These are phyloP conservation scores for Drosophila jambulina DNA, from an alignment of 1,140 invertebrate genomes.

Conservation along the genomic window DNA sequence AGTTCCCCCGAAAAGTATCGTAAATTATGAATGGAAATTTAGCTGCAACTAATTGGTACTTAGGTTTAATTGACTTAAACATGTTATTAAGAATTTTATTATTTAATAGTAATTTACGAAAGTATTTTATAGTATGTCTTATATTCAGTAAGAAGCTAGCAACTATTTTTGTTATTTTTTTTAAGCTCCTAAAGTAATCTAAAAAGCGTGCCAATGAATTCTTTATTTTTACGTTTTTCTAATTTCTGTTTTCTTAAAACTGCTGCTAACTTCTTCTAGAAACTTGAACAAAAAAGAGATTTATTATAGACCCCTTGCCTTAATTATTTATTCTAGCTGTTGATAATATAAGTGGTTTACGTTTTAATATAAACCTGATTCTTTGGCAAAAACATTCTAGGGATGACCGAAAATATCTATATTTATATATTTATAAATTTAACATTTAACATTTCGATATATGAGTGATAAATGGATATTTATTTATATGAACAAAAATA, in stretches of 20 bases:
- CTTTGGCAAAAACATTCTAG: not conserved
- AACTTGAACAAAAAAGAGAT: not conserved
- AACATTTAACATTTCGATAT: too few relatives aligned
- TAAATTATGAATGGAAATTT: not conserved
- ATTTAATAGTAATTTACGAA: not conserved
- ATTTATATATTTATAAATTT: too few relatives aligned
- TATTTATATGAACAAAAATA: not conserved
- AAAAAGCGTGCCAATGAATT: not conserved
- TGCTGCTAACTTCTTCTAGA: not conserved
- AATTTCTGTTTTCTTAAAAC: not conserved
- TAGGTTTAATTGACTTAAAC: too few relatives aligned
- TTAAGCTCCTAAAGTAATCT: not conserved
- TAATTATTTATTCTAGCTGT: not conserved
- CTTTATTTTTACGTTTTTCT: not conserved
- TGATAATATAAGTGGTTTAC: not conserved
- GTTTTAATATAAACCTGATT: not conserved
- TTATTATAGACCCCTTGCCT: not conserved
- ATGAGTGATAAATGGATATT: not conserved
- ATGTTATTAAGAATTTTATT: not conserved
- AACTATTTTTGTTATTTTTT: too few relatives aligned
- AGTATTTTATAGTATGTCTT: too few relatives aligned
- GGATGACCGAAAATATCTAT: too few relatives aligned
- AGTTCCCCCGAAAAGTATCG: not conserved
- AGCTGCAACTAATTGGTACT: not conserved
- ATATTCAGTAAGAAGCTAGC: rapidly evolving